Base-by-base conservation (phyloP, 2,113 vertebrate genomes). In the Junco hyemalis region DNA sequence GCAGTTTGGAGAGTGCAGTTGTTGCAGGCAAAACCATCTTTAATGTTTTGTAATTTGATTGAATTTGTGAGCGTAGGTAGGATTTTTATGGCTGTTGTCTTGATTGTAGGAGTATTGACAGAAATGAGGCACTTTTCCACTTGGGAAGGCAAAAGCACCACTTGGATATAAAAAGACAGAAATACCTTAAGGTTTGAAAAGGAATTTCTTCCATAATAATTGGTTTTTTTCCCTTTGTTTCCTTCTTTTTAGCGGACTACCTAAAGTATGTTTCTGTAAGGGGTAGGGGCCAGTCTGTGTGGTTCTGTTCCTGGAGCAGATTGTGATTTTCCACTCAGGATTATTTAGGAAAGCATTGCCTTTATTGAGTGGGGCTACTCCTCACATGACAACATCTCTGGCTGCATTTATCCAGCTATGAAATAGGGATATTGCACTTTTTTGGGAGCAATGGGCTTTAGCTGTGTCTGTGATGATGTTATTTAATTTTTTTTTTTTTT, bases 211-310 rank as follows among this genome's bases (percentile, higher is more conserved):
- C 50, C 8, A 6, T 53, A 9, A 3, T 12, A 81, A 45, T 8
- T 29, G 9, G 7, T 35, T 35, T 57, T 35, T 57, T 48, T n/a
- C 3, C 28, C 20, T 59, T 88, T 66, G 24, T 50, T 86, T 69
- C 24, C 11, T 72, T 42, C 24, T 68, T 50, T 73, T 88, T 53
- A 60, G 18, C 56, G 54, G 25, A 16, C 44, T 71, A 38, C 40
- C 36, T 40, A 8, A 42, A 42, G 7, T 7, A 7, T 8, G 31
- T 63, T 36, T 20, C 9, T 1, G 0, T 40, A 1, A 63, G 38
- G 14, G 35, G 19, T 33, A 65, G 65, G 61, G 70, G 47, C 63
- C 11, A 4, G 3, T 35, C 36, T 38, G 14, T 20, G 73, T 48
- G 61, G 9, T n/a, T 74, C 18, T 45, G 44, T 68, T 68, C 26